Evolutionary conservation across 2,888 invertebrate species (phyloP), one percentile per base, ranked within the genome.

Genomic region (Conistra vaccinii): DNA sequence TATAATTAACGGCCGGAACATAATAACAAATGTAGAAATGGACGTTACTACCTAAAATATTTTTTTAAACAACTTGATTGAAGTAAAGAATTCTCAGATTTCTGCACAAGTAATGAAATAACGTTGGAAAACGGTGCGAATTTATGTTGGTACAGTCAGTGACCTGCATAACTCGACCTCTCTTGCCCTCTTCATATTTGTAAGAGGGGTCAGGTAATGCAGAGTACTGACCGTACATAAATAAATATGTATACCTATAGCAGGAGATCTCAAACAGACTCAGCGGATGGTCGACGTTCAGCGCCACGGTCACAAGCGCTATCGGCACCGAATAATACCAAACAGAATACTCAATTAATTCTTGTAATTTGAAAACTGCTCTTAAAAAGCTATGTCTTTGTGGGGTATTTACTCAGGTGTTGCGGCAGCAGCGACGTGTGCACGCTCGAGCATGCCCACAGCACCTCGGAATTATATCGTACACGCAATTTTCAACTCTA

Each of bases 1-100:
- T 61, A 23, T 66, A 61, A 69, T 72, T 76, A 79, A 71, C 45
- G 45, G 26, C 68, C 75, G 82, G 35, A 82, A 79, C 82, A 71
- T 62, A 82, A 82, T 70, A 81, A 51, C 9, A 42, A 35, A 61
- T 70, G 39, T 51, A 17, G 12, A 61, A 61, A 32, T 48, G 23
- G 32, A 65, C 26, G 45, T 26, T 26, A 61, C 17, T 48, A 23
- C 0, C 1, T n/a, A 29, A 32, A 23, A 32, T 39, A 9, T 48
- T 32, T 48, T n/a, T 17, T n/a, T n/a, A 66, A 5, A 2, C 32
- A 51, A n/a, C 3, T 32, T 66, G 17, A 66, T 66, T n/a, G 32
- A 3, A n/a, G 9, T 32, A 48, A n/a, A 29, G 2, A 63, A 63
- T 63, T 20, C 2, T 45, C 45, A 14, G 45, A 20, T 10, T 39